Base-by-base conservation (phyloP, 2,888 invertebrate species). In the Melikaiella ostensackeni region DNA sequence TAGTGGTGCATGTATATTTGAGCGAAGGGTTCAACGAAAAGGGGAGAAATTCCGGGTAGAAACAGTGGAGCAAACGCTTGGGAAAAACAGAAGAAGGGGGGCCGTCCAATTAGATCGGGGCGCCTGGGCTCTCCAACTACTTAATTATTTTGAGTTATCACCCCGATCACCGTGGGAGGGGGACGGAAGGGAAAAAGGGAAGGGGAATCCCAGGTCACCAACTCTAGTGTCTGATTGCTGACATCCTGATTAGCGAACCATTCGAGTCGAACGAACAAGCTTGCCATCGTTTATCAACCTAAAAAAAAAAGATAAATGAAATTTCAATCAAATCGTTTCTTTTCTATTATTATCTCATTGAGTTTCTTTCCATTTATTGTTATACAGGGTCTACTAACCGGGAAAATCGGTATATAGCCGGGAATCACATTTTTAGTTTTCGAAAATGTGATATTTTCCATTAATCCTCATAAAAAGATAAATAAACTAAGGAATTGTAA, bases 21-120 rank as follows among this genome's bases (percentile, higher is more conserved):
- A 27, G 9, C 8, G 46, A 50, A n/a, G 66, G 66, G 30, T 70
- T 46, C 46, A 42, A 42, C 24, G 27, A 66, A 66, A n/a, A n/a
- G n/a, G 42, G 27, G 30, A 70, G 59, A 27, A 70, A 46, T 50
- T n/a, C 33, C n/a, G 50, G n/a, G 70, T 50, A 70, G 30, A 70
- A 70, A 30, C 79, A 73, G 75, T 62, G 76, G 73, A 79, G 78
- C 79, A 81, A 80, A 79, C 74, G 79, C 6, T 59, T 75, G 77
- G 78, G 77, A 61, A 76, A 81, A 81, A 75, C 70, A 78, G 77
- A 78, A 78, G 77, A 79, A 50, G 46, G 78, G 77, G 75, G 77
- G 77, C 75, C 76, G 62, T 79, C 81, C 81, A 82, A 82, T 80
- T 80, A 81, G 77, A 77, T 73, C 77, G 75, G 77, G 79, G 77